Conservation (phyloP, 2,888 invertebrate genomes). For the Pseudeuparius sepicola region DNA sequence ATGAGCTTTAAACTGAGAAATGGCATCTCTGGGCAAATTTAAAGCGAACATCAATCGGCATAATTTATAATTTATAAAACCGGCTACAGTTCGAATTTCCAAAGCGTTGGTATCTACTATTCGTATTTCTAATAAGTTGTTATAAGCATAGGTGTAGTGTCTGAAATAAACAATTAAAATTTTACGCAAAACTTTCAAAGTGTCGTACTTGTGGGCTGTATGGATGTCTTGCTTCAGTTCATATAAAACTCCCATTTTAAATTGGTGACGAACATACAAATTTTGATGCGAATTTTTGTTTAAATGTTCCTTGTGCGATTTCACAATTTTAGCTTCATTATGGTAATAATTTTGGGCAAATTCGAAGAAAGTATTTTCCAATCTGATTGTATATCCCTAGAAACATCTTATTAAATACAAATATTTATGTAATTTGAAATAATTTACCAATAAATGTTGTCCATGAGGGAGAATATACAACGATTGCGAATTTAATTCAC, state of each 20-base stretch:
- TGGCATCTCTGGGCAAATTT: conserved; percentile 87
- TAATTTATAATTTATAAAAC: conserved; percentile 91
- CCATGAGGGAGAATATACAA: conserved; percentile 81
- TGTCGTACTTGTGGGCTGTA: conserved; percentile 63
- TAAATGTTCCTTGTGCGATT: conserved; percentile 81
- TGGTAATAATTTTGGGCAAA: conserved; percentile 89
- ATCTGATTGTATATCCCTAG: conserved; percentile 54
- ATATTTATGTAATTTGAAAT: neutral
- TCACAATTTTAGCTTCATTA: conserved; percentile 74
- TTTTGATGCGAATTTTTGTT: conserved; percentile 87
- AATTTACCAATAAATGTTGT: conserved; percentile 58
- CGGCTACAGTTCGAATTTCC: conserved; percentile 91
- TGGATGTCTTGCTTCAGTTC: conserved; percentile 86
- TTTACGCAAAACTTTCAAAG: conserved; percentile 3
- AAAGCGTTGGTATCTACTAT: conserved; percentile 83
- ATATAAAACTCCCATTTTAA: conserved; percentile 91
- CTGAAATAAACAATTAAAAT: conserved; percentile 36
- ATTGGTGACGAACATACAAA: conserved; percentile 90
- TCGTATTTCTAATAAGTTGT: conserved; percentile 77
- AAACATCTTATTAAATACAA: conserved; percentile 1
- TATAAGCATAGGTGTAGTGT: conserved; percentile 82
- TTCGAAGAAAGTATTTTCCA: conserved; percentile 91
- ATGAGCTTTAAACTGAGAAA: conserved; percentile 86
- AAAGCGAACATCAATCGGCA: conserved; percentile 84
- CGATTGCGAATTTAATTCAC: conserved; percentile 85